Evolutionary conservation across 1,140 invertebrate species (phyloP), one percentile per base, ranked within the genome.

Genomic region (Cataglyphis hispanica): DNA sequence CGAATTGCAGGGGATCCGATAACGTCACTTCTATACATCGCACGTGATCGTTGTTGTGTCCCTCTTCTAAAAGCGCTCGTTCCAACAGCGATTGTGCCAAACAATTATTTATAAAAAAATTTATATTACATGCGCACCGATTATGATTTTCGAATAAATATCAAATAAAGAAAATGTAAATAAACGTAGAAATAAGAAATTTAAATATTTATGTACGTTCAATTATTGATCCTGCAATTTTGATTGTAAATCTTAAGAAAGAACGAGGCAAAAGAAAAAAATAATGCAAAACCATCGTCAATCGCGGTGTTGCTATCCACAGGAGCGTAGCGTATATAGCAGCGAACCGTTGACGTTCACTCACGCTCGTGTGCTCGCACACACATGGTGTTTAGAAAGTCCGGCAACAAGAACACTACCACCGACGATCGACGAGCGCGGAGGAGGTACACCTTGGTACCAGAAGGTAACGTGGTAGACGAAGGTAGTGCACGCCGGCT

Each of bases 381-480:
- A 56, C 66, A 56, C 3, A 58, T 56, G 66, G 67, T 85, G 88
- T 90, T 90, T 90, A 90, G 89, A 90, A 90, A 90, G 89, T 90
- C 85, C 69, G 84, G 63, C 85, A 87, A 84, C 77, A 78, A 87
- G 89, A 89, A 77, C 87, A 84, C 63, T 46, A 37, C 25, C 60
- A 25, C 10, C 78, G 70, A 19, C 53, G 66, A 53, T 3, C 69
- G 16, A 25, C 50, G 13, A 11, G 27, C 60, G 60, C 27, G 53
- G 63, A 22, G 40, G 46, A 78, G 85, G 85, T 90, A 90, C 85
- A 84, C 60, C 80, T 89, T 87, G 85, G 88, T 90, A 90, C 89
- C 89, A 89, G 66, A 88, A 85, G 76, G 84, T 66, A 50, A 80
- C 64, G 40, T 69, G 56, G 34, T 60, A 27, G n/a, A 61, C 27